Percentiles rank a stretch among this genome's conserved stretches.
Evolutionary conservation across 2,797 vertebrate species (phyloP).

Genomic region (Tachyglossus aculeatus): DNA sequence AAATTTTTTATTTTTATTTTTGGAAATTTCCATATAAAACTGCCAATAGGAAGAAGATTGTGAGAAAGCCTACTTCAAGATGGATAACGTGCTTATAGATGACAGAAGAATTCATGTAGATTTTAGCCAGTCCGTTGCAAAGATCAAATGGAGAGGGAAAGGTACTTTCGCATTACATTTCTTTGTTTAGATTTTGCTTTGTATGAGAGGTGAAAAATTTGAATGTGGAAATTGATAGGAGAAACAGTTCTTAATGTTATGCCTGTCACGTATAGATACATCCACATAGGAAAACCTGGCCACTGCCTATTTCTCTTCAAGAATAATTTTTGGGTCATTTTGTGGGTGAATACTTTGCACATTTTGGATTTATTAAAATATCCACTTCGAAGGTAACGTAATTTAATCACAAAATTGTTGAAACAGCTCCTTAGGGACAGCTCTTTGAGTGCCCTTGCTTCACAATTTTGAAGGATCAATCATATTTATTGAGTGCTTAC

Average conservation of each 20-base stretch:
- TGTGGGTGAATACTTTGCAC: not conserved
- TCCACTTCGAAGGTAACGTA: too few relatives aligned
- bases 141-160: slow-evolving; percentile 97
- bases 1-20: slow-evolving; percentile 7
- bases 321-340: not conserved
- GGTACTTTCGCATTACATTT: slow-evolving; percentile 70
- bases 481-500: too few relatives aligned
- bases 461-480: too few relatives aligned
- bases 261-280: not conserved
- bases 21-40: slow-evolving; percentile 43
- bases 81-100: slow-evolving; percentile 98
- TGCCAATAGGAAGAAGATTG: slow-evolving; percentile 90
- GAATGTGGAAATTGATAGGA: not conserved
- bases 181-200: slow-evolving; percentile 5
- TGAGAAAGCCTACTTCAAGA: slow-evolving; percentile 98
- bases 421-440: too few relatives aligned
- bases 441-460: too few relatives aligned
- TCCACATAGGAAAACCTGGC: slow-evolving; percentile 1
- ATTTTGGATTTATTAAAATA: not conserved
- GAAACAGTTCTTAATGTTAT: not conserved
- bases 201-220: not conserved
- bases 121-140: slow-evolving; percentile 97
- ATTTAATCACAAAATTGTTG: too few relatives aligned
- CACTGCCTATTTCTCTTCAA: not conserved
- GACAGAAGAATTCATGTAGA: slow-evolving; percentile 96